These are phyloP conservation scores for Gallinago solitaria DNA, from an alignment of 2,797 vertebrate species.

Conservation along the genomic window DNA sequence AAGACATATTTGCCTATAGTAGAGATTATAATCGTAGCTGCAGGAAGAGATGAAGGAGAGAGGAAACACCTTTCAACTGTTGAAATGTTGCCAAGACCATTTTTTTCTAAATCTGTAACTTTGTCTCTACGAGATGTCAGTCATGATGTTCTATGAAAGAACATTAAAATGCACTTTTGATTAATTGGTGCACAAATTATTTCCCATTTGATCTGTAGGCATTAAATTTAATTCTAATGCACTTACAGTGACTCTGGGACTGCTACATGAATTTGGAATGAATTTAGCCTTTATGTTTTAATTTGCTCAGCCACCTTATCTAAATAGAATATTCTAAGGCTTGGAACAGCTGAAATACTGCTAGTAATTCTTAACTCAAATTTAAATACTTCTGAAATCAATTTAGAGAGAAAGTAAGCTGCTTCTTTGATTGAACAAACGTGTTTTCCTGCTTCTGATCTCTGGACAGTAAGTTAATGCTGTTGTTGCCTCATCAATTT, in stretches of 20 bases:
- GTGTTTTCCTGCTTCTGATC: conserved; percentile 19
- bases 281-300: conserved; percentile 42
- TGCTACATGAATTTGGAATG: background rate
- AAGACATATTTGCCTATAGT: background rate
- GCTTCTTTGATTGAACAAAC: background rate
- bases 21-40: background rate
- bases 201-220: conserved; percentile 42
- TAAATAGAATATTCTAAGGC: conserved; percentile 35
- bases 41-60: background rate
- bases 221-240: conserved; percentile 33
- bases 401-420: conserved; percentile 2
- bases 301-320: conserved; percentile 33
- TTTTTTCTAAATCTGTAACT: background rate
- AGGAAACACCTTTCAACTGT: background rate
- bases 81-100: background rate
- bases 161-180: conserved; percentile 15
- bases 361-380: background rate
- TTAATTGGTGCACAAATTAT: conserved; percentile 44
- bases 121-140: background rate
- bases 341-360: conserved; percentile 29
- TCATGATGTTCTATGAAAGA: background rate
- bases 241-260: conserved; percentile 10
- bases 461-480: background rate
- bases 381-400: conserved; percentile 44
- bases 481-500: background rate